A percentile compares a stretch with the other conserved stretches of the same genome.
phyloP scores from a whole-genome alignment of 2,888 invertebrate species.

The Andricus curvator region DNA sequence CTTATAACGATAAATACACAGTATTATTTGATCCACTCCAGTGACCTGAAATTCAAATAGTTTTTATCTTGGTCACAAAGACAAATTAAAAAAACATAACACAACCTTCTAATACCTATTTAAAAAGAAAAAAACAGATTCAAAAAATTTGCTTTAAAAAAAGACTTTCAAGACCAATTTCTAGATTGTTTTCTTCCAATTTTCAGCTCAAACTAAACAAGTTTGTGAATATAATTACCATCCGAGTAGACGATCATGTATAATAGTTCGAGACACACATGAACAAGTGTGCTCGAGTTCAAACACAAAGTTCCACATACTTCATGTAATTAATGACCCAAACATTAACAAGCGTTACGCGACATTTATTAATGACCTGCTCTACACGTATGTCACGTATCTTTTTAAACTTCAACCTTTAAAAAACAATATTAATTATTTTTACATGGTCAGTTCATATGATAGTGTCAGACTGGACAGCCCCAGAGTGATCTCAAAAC shows the following conservation, averaged over 20 bases:
- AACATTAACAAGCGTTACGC: conserved; percentile 26
- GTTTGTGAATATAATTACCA: neutral
- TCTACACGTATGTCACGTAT: neutral
- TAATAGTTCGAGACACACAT: conserved; percentile 26
- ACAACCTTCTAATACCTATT: neutral
- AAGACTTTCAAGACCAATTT: neutral
- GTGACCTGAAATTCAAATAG: neutral
- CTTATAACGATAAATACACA: neutral
- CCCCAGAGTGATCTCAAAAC: too few relatives aligned
- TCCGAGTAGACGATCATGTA: conserved; percentile 1
- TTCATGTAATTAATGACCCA: conserved; percentile 34
- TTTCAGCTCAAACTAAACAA: neutral
- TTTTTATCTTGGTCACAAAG: neutral
- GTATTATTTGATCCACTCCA: neutral
- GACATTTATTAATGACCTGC: conserved; percentile 30
- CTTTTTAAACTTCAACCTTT: neutral
- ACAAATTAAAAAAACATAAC: neutral
- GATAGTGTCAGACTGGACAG: neutral
- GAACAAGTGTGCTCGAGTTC: conserved; percentile 29
- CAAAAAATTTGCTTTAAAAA: neutral
- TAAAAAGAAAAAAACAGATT: neutral
- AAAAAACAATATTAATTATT: neutral
- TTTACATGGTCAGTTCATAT: neutral
- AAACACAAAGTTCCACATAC: conserved; percentile 37
- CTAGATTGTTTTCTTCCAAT: neutral